Percentiles rank a stretch among this genome's conserved stretches.
phyloP scores from a whole-genome alignment of 2,888 invertebrate species.

The Macrophya alboannulata region DNA sequence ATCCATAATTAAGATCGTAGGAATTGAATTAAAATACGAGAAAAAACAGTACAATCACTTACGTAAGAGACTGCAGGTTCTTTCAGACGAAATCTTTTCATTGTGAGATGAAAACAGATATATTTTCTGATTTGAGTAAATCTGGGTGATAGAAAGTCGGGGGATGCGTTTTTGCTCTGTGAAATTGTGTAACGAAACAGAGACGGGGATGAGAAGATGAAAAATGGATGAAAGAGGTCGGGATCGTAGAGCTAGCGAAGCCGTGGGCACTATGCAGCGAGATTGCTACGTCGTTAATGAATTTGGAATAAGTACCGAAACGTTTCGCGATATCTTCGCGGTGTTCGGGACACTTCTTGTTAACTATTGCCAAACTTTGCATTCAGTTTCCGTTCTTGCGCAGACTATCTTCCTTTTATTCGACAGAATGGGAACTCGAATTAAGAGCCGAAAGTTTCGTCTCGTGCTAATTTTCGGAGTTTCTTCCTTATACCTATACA shows the following conservation, averaged over 20 bases:
- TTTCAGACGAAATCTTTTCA: not conserved
- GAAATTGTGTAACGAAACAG: not conserved
- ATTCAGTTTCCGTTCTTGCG: conserved; percentile 3
- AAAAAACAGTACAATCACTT: not conserved
- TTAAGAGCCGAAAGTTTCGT: conserved; percentile 29
- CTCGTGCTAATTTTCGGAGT: conserved; percentile 29
- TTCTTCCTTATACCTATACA: not conserved
- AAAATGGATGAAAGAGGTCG: conserved; percentile 2
- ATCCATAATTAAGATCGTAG: not conserved
- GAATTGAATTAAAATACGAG: not conserved
- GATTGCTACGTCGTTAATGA: conserved; percentile 19
- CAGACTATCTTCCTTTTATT: not conserved
- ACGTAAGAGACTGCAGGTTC: too few species aligned
- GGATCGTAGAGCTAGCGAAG: not conserved
- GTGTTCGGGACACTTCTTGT: conserved; percentile 36
- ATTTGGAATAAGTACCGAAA: conserved; percentile 38
- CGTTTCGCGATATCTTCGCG: conserved; percentile 9
- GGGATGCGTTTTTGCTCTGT: not conserved
- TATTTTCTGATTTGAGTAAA: not conserved
- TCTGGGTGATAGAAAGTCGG: not conserved
- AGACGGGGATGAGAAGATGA: not conserved
- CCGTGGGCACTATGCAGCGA: not conserved
- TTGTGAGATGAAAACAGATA: not conserved
- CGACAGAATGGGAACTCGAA: conserved; percentile 2
- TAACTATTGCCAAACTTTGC: conserved; percentile 46